Evolutionary conservation across 2,888 invertebrate genomes (phyloP).

Genomic region (Esperia sulphurella): DNA sequence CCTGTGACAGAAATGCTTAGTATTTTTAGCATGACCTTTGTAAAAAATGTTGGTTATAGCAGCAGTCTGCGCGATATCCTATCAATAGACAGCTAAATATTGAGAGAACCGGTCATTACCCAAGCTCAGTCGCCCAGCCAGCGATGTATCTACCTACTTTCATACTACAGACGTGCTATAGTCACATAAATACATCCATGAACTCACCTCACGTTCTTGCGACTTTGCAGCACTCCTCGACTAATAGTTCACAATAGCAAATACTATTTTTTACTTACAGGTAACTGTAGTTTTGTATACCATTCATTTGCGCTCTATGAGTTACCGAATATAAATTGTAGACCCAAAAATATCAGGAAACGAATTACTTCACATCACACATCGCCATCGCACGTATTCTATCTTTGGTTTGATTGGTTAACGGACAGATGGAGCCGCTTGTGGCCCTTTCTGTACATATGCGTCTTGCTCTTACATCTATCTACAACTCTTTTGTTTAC

Average conservation of each 20-base stretch:
- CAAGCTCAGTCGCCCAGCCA: slow-evolving; percentile 51
- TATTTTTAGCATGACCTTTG: slow-evolving; percentile 49
- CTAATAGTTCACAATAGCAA: slow-evolving; percentile 7
- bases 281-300: slow-evolving; percentile 9
- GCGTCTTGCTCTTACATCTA: slow-evolving; percentile 8
- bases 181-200: slow-evolving; percentile 56
- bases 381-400: slow-evolving; percentile 39
- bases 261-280: slow-evolving; percentile 6
- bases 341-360: slow-evolving; percentile 46
- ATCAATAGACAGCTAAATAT: slow-evolving; percentile 44
- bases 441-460: slow-evolving; percentile 10
- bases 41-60: slow-evolving; percentile 14
- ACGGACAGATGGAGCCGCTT: slow-evolving; percentile 18
- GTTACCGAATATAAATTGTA: slow-evolving; percentile 5
- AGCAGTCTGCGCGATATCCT: slow-evolving; percentile 23
- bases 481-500: slow-evolving; percentile 12
- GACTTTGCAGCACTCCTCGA: slow-evolving; percentile 19
- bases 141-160: slow-evolving; percentile 55
- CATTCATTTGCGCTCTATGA: slow-evolving; percentile 18
- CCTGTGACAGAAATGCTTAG: slow-evolving; percentile 45
- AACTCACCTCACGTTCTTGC: slow-evolving; percentile 56
- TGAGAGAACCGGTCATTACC: slow-evolving; percentile 61
- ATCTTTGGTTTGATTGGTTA: slow-evolving; percentile 23
- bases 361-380: slow-evolving; percentile 51
- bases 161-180: slow-evolving; percentile 63